Evolutionary conservation across 2,888 invertebrate species (phyloP).

Genomic region (Diadegma fenestrale): DNA sequence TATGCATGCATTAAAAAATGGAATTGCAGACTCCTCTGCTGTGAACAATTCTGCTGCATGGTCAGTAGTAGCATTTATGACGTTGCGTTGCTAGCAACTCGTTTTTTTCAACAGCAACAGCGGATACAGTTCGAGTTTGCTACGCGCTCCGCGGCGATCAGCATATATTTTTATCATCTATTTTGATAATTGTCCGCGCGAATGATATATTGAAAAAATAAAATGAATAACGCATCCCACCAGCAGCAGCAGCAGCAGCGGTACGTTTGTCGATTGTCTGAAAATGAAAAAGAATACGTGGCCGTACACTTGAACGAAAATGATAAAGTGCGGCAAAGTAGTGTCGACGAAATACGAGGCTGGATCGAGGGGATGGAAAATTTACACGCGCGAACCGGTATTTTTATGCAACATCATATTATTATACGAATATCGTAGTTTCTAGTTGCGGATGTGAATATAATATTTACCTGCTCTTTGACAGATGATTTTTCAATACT

Average conservation of each 20-base stretch:
- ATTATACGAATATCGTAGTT: too few relatives aligned
- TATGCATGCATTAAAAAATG: neutral
- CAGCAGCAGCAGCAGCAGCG: neutral
- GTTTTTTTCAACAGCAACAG: neutral
- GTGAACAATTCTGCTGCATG: too few relatives aligned
- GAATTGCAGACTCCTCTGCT: neutral
- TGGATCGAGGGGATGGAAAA: slow-evolving; percentile 84
- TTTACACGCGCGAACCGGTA: slow-evolving; percentile 82
- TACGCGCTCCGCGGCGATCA: too few relatives aligned
- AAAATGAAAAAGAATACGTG: slow-evolving; percentile 78
- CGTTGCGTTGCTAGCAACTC: neutral
- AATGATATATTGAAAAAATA: too few relatives aligned
- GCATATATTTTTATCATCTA: too few relatives aligned
- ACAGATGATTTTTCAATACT: slow-evolving; percentile 86
- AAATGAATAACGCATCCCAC: too few relatives aligned
- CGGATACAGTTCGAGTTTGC: too few relatives aligned
- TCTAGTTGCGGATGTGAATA: too few relatives aligned
- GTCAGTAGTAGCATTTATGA: slow-evolving; percentile 18
- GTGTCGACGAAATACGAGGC: slow-evolving; percentile 81
- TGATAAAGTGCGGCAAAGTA: slow-evolving; percentile 78
- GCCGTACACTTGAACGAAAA: slow-evolving; percentile 81
- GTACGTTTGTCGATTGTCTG: slow-evolving; percentile 72
- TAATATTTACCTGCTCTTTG: neutral
- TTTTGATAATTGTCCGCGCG: neutral
- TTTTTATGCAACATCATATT: neutral